Evolutionary conservation across 2,113 vertebrate genomes (phyloP).

Genomic region (Drymodes brunneopygia): DNA sequence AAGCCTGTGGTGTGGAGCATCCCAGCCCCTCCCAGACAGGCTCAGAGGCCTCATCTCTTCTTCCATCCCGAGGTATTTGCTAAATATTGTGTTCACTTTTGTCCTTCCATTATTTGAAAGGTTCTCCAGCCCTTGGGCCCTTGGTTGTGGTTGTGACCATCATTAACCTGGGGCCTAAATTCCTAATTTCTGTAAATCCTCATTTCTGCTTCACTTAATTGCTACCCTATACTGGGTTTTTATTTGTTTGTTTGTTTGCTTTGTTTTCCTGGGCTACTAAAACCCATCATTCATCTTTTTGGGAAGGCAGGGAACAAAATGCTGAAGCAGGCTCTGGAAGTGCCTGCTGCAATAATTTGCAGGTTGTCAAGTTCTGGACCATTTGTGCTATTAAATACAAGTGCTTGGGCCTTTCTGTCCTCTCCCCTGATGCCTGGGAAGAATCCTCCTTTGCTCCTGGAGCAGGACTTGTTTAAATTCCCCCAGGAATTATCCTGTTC

Average conservation of each 20-base stretch:
- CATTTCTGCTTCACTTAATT: not conserved
- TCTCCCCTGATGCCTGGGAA: accelerated
- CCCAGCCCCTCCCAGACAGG: not conserved
- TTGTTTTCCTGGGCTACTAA: not conserved
- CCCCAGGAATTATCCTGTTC: not conserved
- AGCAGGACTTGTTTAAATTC: not conserved
- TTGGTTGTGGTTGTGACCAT: not conserved
- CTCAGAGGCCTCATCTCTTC: not conserved
- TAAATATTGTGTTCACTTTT: not conserved
- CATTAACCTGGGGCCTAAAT: not conserved
- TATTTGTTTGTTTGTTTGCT: not conserved
- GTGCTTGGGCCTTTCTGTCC: not conserved
- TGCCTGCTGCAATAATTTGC: not conserved
- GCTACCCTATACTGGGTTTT: not conserved
- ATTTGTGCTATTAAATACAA: not conserved
- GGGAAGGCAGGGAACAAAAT: not conserved
- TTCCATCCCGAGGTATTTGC: accelerated
- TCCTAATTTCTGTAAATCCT: not conserved
- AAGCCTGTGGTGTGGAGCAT: accelerated
- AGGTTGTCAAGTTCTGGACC: not conserved
- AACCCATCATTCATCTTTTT: not conserved
- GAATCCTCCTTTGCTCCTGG: not conserved
- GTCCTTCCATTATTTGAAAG: not conserved
- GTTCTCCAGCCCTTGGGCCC: not conserved
- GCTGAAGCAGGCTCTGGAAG: not conserved